phyloP scores from a whole-genome alignment of 1,140 invertebrate species.

The Ephestia elutella region DNA sequence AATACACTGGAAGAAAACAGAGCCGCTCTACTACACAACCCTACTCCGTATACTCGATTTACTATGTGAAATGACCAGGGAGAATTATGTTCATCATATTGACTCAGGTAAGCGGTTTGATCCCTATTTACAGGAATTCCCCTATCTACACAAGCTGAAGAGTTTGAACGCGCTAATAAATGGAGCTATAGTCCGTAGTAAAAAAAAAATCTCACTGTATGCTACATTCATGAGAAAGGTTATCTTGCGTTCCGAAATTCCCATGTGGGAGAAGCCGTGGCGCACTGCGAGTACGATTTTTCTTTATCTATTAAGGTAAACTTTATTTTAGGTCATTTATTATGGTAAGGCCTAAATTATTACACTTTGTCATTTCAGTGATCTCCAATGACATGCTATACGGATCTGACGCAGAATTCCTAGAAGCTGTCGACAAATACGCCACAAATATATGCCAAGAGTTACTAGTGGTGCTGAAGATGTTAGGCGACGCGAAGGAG shows the following conservation, averaged over 20 bases:
- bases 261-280: no score
- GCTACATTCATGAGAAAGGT: no score
- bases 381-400: conserved; percentile 96
- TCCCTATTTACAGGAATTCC: no score
- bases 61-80: conserved; percentile 83
- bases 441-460: conserved; percentile 85
- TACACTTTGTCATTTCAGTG: conserved; percentile 76
- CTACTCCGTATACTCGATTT: conserved; percentile 80
- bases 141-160: no score
- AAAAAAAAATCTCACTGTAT: no score
- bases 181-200: no score
- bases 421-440: conserved; percentile 86
- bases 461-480: conserved; percentile 83
- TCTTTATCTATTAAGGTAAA: no score
- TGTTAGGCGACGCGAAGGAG: conserved; percentile 76
- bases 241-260: no score
- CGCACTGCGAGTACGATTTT: no score
- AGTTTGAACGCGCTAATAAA: no score
- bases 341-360: no score
- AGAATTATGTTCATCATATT: conserved; percentile 87
- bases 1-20: conserved; percentile 64
- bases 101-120: conserved; percentile 84
- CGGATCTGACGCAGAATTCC: conserved; percentile 90
- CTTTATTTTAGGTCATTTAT: no score
- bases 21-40: conserved; percentile 55